These are phyloP conservation scores for Deilephila elpenor DNA, from an alignment of 2,888 invertebrate genomes.

Conservation along the genomic window DNA sequence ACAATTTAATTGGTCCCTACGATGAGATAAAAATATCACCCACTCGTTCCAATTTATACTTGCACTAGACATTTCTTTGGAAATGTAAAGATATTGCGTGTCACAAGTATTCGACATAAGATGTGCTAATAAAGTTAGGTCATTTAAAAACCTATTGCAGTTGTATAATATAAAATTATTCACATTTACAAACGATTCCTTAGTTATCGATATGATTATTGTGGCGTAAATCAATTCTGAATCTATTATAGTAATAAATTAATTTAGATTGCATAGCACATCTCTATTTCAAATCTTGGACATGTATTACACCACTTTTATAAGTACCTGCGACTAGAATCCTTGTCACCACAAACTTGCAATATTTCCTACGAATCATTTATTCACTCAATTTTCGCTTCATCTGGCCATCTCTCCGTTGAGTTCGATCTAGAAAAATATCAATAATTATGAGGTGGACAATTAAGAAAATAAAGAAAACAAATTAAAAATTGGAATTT, in stretches of 20 bases:
- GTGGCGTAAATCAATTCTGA: too few species aligned
- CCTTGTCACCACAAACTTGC: background rate
- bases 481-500: too few species aligned
- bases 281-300: background rate
- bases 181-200: too few species aligned
- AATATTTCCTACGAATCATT: background rate
- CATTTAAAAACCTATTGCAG: too few species aligned
- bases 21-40: conserved; percentile 13
- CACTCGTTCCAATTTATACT: background rate
- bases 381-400: conserved; percentile 36
- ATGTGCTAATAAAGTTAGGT: background rate
- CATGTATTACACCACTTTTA: background rate
- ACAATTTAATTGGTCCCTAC: conserved; percentile 34
- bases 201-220: too few species aligned
- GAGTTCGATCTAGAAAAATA: conserved; percentile 61
- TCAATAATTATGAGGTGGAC: background rate
- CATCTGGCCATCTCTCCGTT: conserved; percentile 61
- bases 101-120: background rate
- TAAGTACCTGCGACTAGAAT: conserved; percentile 8
- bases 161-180: background rate
- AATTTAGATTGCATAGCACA: background rate
- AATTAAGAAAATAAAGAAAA: background rate
- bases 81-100: background rate
- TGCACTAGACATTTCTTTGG: conserved; percentile 5
- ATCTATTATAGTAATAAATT: too few species aligned